Base-by-base conservation (phyloP, 1,140 invertebrate species). In the Drosophila trapezifrons region DNA sequence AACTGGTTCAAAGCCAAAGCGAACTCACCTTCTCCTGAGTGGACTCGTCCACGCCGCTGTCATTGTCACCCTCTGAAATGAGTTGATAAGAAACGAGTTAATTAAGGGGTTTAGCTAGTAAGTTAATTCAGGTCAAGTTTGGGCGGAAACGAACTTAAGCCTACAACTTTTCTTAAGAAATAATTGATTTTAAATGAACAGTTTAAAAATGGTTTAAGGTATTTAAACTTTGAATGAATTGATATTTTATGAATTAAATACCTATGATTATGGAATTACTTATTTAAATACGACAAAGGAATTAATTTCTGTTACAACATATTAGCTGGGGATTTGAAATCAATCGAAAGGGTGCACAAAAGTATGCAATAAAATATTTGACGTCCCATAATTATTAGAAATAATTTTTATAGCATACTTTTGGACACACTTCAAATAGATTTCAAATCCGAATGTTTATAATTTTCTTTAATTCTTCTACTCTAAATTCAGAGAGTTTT, bases 31-130 rank as follows among this genome's bases (percentile, higher is more conserved):
- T 95, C 93, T 95, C 94, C 92, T 96, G 95, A 52, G 95, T 95
- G 40, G 95, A 95, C 91, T 96, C 96, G 90, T 96, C 95, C 15
- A 95, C 95, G 42, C 95, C 95, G 92, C 95, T 96, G 83, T 96
- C 96, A 83, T 96, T 96, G 91, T 96, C 95, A 27, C 95, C 95
- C 93, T 96, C 96, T 96, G 93, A 67, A 82, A 86, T 42, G 20
- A 46, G 15, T 55, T 29, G n/a, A 13, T 43, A 47, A 40, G 8
- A 57, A 29, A 45, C n/a, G 9, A 66, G 66, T 67, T 71, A 59
- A 58, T 73, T 54, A 43, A 52, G 42, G n/a, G 25, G 10, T 15
- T 13, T 35, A 3, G 4, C 38, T 7, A 20, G 7, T 13, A 10
- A 27, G 43, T 20, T 35, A 6, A 35, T 15, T 52, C 18, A n/a